Conservation (phyloP, 2,113 vertebrate species). For the Alethe castanea region DNA sequence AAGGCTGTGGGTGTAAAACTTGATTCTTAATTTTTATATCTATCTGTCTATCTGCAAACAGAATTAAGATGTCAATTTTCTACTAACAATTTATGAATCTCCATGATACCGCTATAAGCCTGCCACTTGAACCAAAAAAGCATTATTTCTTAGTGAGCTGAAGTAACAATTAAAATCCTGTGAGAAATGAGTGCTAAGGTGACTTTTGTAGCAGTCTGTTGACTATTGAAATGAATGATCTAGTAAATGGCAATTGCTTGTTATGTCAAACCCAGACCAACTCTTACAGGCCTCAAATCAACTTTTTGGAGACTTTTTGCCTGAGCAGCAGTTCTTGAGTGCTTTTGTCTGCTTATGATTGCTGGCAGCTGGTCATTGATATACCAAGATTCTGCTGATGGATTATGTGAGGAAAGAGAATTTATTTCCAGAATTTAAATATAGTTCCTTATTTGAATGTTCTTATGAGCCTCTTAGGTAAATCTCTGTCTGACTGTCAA, state of each 20-base stretch:
- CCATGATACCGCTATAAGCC: neutral
- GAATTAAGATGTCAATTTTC: neutral
- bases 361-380: neutral
- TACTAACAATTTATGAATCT: neutral
- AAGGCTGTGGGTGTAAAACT: neutral
- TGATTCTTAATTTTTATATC: neutral
- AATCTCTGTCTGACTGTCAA: neutral
- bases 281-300: neutral
- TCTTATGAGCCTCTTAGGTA: neutral
- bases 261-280: neutral
- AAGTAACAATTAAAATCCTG: neutral
- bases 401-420: neutral
- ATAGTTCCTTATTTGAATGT: neutral
- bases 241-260: neutral
- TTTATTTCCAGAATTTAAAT: conserved; percentile 17
- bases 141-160: neutral
- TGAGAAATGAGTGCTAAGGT: neutral
- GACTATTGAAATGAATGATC: neutral
- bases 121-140: neutral
- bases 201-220: neutral
- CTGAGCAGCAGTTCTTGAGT: neutral
- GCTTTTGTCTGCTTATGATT: neutral
- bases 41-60: neutral
- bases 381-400: neutral
- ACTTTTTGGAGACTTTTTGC: neutral